These are phyloP conservation scores for Dicycla oo DNA, from an alignment of 2,888 invertebrate genomes.

Conservation along the genomic window DNA sequence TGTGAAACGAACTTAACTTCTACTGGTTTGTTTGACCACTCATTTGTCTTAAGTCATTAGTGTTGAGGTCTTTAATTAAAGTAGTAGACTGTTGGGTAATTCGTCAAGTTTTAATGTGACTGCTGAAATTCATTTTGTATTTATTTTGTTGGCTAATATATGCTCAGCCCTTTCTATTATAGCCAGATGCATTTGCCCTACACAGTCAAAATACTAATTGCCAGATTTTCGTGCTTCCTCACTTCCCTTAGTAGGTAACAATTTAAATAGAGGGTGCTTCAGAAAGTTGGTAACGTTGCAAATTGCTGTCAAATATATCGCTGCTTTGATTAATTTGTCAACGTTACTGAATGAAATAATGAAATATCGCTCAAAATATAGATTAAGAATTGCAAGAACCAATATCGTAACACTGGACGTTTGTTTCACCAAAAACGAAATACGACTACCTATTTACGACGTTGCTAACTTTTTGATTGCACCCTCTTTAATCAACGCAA, in stretches of 20 bases:
- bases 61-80: constrained; percentile 27
- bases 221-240: background rate
- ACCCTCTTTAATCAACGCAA: background rate
- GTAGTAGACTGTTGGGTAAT: constrained; percentile 4
- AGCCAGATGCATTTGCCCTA: background rate
- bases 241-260: background rate
- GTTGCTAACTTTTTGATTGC: background rate
- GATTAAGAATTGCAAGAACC: background rate
- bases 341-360: background rate
- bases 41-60: constrained; percentile 49
- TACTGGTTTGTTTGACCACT: constrained; percentile 42
- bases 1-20: constrained; percentile 50
- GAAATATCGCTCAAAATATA: background rate
- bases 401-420: background rate
- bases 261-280: background rate
- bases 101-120: background rate
- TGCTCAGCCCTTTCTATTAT: background rate
- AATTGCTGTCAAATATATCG: background rate
- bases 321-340: background rate
- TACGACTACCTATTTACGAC: background rate
- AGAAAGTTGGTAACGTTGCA: no score
- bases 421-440: background rate
- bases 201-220: background rate
- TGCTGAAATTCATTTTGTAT: background rate
- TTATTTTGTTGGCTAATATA: background rate